Conservation (phyloP, 2,113 vertebrate species). For the Circaetus cinerascens region DNA sequence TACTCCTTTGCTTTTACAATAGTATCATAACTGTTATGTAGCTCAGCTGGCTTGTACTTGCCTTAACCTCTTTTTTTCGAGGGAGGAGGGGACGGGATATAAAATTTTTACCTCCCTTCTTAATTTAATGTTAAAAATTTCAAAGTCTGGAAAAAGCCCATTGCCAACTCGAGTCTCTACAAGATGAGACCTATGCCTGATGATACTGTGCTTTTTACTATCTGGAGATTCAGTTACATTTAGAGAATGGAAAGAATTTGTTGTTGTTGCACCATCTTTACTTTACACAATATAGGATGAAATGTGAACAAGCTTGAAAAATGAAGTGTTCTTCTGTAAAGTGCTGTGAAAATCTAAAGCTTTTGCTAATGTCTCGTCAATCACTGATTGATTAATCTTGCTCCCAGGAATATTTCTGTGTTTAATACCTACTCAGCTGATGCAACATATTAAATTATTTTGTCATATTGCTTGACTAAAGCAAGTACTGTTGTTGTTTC, state of each 20-base stretch:
- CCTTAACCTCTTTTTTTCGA: neutral
- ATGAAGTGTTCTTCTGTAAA: neutral
- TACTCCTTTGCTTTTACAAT: neutral
- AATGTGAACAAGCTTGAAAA: neutral
- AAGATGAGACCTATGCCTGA: neutral
- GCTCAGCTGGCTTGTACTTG: neutral
- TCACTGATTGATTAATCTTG: neutral
- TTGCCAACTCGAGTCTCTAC: neutral
- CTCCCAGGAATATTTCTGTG: neutral
- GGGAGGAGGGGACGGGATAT: neutral
- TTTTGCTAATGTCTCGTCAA: neutral
- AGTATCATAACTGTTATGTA: neutral
- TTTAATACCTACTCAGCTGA: neutral
- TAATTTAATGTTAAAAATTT: neutral
- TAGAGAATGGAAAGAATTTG: neutral
- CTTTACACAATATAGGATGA: neutral
- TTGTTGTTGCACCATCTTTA: neutral
- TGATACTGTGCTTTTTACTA: neutral
- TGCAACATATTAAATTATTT: neutral
- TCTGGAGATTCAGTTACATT: neutral
- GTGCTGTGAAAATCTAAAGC: accelerated
- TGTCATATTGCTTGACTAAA: neutral
- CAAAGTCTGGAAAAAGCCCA: neutral
- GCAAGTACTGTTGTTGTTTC: neutral
- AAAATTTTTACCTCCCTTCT: neutral